Evolutionary conservation across 2,797 vertebrate species (phyloP).

Genomic region (Artibeus lituratus): DNA sequence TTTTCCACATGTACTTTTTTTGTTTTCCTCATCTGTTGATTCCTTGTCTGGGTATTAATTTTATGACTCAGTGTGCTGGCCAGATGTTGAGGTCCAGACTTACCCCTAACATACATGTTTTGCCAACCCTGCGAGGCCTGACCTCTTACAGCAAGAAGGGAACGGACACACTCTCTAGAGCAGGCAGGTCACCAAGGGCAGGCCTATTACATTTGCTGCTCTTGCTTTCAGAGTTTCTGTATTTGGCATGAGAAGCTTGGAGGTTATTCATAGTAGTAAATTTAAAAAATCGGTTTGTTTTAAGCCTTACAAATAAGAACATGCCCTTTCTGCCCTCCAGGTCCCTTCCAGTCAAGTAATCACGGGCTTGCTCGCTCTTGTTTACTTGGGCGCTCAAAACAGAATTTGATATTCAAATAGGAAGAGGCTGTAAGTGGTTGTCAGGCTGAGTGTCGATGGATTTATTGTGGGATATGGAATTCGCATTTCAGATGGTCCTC

Average conservation of each 20-base stretch:
- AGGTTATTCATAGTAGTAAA: constrained; percentile 17
- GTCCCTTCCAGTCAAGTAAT: not conserved
- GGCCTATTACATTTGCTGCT: not conserved
- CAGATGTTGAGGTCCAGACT: not conserved
- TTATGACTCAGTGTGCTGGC: not conserved
- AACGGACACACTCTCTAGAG: not conserved
- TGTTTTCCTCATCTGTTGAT: not conserved
- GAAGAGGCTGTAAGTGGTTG: not conserved
- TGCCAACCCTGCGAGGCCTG: not conserved
- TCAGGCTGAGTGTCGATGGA: not conserved
- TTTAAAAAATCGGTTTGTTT: constrained; percentile 13
- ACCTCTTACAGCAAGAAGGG: not conserved
- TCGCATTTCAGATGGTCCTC: not conserved
- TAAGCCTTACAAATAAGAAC: constrained; percentile 36
- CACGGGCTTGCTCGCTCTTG: not conserved
- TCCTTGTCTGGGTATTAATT: not conserved
- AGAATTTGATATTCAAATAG: not conserved
- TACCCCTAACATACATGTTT: not conserved
- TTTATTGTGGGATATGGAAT: not conserved
- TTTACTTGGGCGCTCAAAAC: not conserved
- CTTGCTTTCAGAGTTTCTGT: constrained; percentile 28
- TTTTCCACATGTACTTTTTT: constrained; percentile 6
- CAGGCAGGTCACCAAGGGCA: not conserved
- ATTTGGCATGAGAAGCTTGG: not conserved
- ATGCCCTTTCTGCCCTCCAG: not conserved